Conservation (phyloP, 1,140 invertebrate species). For the Eciton burchellii region DNA sequence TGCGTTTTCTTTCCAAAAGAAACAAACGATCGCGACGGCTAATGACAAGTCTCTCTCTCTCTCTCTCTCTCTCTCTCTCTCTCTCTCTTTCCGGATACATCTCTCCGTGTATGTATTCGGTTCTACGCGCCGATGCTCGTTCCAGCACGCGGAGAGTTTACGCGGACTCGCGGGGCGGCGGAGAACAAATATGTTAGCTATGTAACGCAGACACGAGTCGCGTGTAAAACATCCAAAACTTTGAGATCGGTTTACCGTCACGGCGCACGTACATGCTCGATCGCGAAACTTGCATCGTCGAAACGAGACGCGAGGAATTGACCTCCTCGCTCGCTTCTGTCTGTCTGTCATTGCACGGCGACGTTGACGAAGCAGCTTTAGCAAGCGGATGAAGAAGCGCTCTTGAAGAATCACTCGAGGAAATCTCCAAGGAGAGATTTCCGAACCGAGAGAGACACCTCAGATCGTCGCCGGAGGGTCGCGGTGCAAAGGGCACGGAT, state of each 20-base stretch:
- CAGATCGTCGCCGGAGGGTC: no score
- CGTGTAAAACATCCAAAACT: slow-evolving; percentile 11
- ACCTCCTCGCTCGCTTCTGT: no score
- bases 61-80: no score
- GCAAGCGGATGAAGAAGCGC: no score
- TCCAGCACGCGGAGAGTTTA: background rate
- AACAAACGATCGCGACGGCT: slow-evolving; percentile 3
- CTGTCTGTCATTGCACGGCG: no score
- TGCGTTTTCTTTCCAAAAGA: slow-evolving; percentile 7
- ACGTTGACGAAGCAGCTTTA: no score
- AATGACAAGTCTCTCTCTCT: slow-evolving; percentile 6
- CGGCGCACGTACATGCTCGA: background rate
- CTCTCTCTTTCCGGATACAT: no score
- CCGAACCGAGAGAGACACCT: no score
- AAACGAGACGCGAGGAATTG: no score
- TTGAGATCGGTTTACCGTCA: slow-evolving; percentile 9
- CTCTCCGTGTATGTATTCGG: background rate
- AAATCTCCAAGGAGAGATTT: no score
- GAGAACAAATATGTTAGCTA: slow-evolving; percentile 30
- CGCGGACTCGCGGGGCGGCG: background rate
- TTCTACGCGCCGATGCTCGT: background rate
- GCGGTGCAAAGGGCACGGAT: no score
- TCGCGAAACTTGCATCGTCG: background rate
- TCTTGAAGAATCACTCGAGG: no score
- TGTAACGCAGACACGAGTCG: slow-evolving; percentile 26